Evolutionary conservation across 2,888 invertebrate genomes (phyloP), one percentile per base, ranked within the genome.

Genomic region (Callimorpha dominula): DNA sequence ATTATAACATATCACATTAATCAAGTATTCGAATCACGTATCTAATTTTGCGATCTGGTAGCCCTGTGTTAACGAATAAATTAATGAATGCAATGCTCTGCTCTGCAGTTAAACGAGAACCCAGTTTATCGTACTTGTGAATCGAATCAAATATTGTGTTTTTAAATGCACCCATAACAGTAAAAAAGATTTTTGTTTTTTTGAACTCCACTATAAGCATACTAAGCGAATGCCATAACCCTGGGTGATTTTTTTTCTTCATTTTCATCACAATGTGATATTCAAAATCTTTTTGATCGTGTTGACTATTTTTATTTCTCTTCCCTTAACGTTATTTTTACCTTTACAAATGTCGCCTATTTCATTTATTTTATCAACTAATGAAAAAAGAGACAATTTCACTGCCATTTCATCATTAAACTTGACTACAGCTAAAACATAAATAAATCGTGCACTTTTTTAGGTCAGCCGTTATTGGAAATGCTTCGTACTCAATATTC

Each of bases 401-500:
- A 62, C 60, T 7, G n/a, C 3, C 42, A 9, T 64, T 43, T 64
- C 64, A 20, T 11, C 12, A 46, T 20, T 20, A 12, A 20, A 46
- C 4, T 4, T 46, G 5, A 12, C 49, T 11, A 65, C 12, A 14
- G 31, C 31, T 11, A 31, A 49, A 46, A 46, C 52, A 49, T 57
- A 70, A 65, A 46, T 31, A 20, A 65, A 54, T 50, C 42, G n/a
- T 49, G 4, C 49, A 62, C 52, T 72, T 63, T 73, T 69, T 54
- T 71, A 67, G 66, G 69, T 67, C 75, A 66, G 20, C 54, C 70
- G 60, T 72, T 73, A 77, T 73, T 72, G 72, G n/a, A 70, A 70
- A 70, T 43, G 67, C 57, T 74, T 54, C 40, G 46, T 50, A 50
- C 42, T 57, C 49, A 57, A 60, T 70, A 69, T 70, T 49, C 46